Base-by-base conservation (phyloP, 2,113 vertebrate genomes). In the Cygnus buccinator region DNA sequence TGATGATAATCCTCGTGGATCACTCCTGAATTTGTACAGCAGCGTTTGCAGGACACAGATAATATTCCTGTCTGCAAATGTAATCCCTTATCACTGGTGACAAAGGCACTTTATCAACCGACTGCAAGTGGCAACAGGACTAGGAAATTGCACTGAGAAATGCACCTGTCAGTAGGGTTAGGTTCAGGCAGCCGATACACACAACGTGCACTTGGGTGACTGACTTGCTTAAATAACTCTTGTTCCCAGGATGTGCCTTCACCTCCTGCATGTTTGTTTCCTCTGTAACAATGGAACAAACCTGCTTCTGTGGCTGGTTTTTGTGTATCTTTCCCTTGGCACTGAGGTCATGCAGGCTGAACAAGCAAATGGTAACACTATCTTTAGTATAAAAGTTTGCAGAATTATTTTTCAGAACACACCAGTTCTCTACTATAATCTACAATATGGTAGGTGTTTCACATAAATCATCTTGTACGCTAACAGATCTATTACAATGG, bases 191-290 rank as follows among this genome's bases (percentile, higher is more conserved):
- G 50, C 12, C 7, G 62, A 68, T 16, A 57, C 3, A 52, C 12
- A 48, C 21, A 66, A 61, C 3, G 19, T 14, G 43, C 35, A 59
- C 46, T 20, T 66, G 29, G 35, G 73, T 43, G 11, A 59, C 25
- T 2, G 1, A 77, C 17, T 33, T 65, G 59, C 39, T 66, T 62
- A 78, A 87, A 58, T 23, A 26, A 3, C 1, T n/a, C 2, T 0
- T 57, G 50, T 52, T 57, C 33, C 55, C 81, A 57, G 22, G 8
- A 93, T 15, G 2, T 16, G 31, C 33, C 59, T 86, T 37, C 35
- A 74, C 28, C 29, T 80, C 63, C n/a, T 43, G 11, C 9, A 31
- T 21, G 17, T 7, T 86, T 88, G 76, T 76, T 8, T 17, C 15
- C 73, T 48, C 70, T 62, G 13, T 43, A 71, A 66, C 25, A 33